Conservation (phyloP, 2,797 vertebrate species). For the Megaceryle alcyon region DNA sequence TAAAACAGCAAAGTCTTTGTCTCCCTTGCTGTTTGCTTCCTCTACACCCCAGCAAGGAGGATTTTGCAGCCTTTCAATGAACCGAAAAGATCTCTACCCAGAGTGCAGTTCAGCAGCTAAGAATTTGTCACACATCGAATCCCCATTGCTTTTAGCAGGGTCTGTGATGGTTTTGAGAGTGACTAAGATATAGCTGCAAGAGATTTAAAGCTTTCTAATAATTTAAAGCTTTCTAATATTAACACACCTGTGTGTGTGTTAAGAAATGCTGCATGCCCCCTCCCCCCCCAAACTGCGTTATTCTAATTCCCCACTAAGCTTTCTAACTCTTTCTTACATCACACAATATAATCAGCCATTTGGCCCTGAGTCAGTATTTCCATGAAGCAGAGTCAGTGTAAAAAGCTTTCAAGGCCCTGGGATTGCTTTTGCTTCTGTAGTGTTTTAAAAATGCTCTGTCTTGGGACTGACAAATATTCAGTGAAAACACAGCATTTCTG, state of each 20-base stretch:
- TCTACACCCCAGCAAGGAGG: not conserved
- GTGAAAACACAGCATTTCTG: slow-evolving; percentile 51
- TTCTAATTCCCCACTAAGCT: slow-evolving; percentile 69
- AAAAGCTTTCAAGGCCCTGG: slow-evolving; percentile 62
- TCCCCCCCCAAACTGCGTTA: slow-evolving; percentile 17
- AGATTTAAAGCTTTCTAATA: slow-evolving; percentile 54
- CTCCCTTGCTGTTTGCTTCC: not conserved
- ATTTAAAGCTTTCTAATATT: slow-evolving; percentile 51
- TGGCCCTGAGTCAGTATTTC: slow-evolving; percentile 68
- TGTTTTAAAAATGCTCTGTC: slow-evolving; percentile 66
- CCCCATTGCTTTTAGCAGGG: not conserved
- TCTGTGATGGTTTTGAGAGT: not conserved
- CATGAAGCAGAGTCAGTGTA: slow-evolving; percentile 51
- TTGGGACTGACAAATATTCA: slow-evolving; percentile 45
- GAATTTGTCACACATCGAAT: not conserved
- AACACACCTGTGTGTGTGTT: no score
- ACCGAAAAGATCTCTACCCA: not conserved
- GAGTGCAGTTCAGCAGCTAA: not conserved
- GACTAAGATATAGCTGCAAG: slow-evolving; percentile 22
- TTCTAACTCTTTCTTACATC: slow-evolving; percentile 68
- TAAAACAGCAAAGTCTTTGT: not conserved
- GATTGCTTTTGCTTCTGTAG: slow-evolving; percentile 68
- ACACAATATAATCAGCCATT: slow-evolving; percentile 59
- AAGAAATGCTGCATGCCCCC: slow-evolving; percentile 16
- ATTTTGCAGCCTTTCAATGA: slow-evolving; percentile 17